Conservation (phyloP, 2,797 vertebrate species). For the Catharus ustulatus region DNA sequence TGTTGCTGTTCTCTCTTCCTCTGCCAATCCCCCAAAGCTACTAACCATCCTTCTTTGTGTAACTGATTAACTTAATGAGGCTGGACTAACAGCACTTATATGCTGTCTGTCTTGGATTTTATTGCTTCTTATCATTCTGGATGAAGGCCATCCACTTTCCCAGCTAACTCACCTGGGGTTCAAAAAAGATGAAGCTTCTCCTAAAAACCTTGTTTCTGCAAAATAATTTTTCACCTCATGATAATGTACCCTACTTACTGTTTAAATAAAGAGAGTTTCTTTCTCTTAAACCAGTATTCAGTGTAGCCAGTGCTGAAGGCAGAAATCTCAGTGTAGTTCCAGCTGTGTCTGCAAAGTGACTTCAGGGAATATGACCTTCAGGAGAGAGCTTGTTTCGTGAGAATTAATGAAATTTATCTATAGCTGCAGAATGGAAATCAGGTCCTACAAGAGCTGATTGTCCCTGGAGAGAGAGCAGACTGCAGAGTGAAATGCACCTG, state of each 20-base stretch:
- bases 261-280: background rate
- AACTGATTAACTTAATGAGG: background rate
- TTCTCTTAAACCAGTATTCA: background rate
- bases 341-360: background rate
- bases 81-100: background rate
- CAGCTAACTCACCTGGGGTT: background rate
- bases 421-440: background rate
- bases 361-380: background rate
- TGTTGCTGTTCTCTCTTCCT: background rate
- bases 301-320: background rate
- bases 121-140: background rate
- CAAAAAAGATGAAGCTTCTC: background rate
- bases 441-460: background rate
- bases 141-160: background rate
- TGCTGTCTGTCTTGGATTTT: background rate
- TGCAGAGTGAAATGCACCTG: background rate
- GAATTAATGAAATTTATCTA: background rate
- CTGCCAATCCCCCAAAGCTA: background rate
- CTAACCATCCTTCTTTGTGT: background rate
- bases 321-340: background rate
- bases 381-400: background rate
- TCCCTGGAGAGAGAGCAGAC: background rate
- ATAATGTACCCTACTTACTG: background rate
- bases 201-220: background rate
- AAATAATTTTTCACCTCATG: background rate